Conservation (phyloP, 2,888 invertebrate genomes). For the Stratiomys singularior region DNA sequence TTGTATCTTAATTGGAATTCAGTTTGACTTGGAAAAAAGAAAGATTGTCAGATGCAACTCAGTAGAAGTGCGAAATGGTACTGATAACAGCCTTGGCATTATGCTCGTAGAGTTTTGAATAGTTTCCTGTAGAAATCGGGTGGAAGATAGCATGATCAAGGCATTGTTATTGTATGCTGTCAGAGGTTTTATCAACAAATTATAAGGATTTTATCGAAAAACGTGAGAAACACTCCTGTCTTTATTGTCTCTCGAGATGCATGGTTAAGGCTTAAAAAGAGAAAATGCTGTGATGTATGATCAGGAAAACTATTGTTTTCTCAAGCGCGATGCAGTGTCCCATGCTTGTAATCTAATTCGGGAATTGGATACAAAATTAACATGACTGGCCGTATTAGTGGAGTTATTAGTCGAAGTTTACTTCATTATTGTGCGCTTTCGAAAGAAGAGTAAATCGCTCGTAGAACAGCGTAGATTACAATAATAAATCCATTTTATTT, state of each 20-base stretch:
- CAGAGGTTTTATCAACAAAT: constrained; percentile 37
- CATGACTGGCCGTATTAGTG: no score
- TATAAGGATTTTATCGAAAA: constrained; percentile 40
- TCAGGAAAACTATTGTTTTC: no score
- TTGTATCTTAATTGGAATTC: constrained; percentile 45
- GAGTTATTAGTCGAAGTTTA: no score
- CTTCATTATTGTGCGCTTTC: no score
- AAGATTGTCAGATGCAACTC: constrained; percentile 28
- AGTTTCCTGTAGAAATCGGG: constrained; percentile 38
- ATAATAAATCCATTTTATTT: no score
- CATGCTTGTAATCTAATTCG: no score
- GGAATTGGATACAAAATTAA: no score
- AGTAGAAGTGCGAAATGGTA: constrained; percentile 42
- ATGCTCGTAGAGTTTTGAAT: constrained; percentile 17
- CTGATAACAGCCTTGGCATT: constrained; percentile 30
- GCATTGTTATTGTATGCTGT: constrained; percentile 36
- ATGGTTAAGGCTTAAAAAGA: no score
- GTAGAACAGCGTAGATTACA: no score
- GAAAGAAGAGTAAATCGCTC: no score
- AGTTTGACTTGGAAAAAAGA: constrained; percentile 31
- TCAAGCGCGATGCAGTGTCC: no score
- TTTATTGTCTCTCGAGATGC: constrained; percentile 13
- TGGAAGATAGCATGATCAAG: constrained; percentile 11
- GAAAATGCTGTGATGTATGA: no score
- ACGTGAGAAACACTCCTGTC: constrained; percentile 41